Evolutionary conservation across 2,888 invertebrate genomes (phyloP), one percentile per base, ranked within the genome.

Genomic region (Busseola fusca): DNA sequence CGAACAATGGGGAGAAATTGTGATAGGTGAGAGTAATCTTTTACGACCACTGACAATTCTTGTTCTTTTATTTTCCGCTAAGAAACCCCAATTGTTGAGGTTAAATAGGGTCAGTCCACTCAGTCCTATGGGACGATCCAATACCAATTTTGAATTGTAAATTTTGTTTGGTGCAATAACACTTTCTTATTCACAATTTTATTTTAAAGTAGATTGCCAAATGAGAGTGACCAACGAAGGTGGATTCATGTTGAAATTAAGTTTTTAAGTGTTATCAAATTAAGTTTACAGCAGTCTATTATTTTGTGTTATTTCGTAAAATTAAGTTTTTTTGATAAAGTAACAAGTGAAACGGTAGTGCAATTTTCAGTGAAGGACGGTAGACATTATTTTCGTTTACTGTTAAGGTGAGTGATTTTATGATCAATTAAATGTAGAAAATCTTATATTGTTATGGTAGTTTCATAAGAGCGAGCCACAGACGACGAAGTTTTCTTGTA

Each of bases 21-120:
- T 95, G 94, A 95, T 95, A 94, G 95, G 95, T 93, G 95, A 93
- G 94, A 94, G 93, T 92, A 92, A 93, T 94, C 94, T 95, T 92
- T 91, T 84, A 89, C 90, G 89, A 89, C 88, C 91, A 88, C 89
- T 87, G 91, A 91, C 91, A 87, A 91, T 92, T 90, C 91, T 88
- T 87, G 91, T 90, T 89, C 91, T 90, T 92, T 92, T 93, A 89
- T 90, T 89, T 91, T 89, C 86, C 86, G 82, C 81, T 83, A 85
- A 90, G 87, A 90, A 88, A 88, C 88, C 90, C 88, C 90, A 88
- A 91, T 92, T 90, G 91, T 91, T 90, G 87, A 89, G 91, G 91
- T 92, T 90, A 91, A 89, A 91, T 89, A 91, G 94, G 94, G 94
- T 93, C 92, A 91, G 86, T 79, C 80, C 79, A 94, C 94, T 93